Base-by-base conservation (phyloP, 2,888 invertebrate species). In the Cyclophora albipunctata region DNA sequence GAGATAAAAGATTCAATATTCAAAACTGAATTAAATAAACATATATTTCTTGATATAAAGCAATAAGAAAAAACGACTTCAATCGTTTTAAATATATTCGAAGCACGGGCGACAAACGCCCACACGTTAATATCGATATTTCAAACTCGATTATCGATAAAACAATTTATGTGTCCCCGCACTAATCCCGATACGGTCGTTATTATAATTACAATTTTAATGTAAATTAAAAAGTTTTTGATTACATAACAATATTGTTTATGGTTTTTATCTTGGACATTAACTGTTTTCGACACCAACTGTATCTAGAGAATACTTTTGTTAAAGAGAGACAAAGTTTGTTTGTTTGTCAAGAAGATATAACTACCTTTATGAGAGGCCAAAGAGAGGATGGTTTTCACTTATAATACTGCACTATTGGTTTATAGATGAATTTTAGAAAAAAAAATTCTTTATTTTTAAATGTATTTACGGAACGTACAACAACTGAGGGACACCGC, bases 111-210 rank as follows among this genome's bases (percentile, higher is more conserved):
- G 34, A 42, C 50, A 52, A 53, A 45, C 64, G 53, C 71, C 71
- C 53, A 68, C 67, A 55, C 60, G 43, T 41, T 48, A 44, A 45
- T 54, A 52, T 56, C 51, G 52, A 53, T 50, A 54, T 49, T 48
- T 52, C 50, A 48, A 51, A 48, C 50, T 52, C 51, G 53, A 54
- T 50, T 51, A 55, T 59, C 64, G 68, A 72, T 68, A 63, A 62
- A 69, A 66, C 60, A 58, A 73, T 72, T 74, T 70, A 71, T 65
- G 50, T 47, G 49, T 63, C 60, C 47, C 63, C 53, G 48, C 50
- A 54, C 53, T 54, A 52, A 52, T 54, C 53, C 43, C 54, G 51
- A 48, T 43, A 40, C 44, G 42, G 43, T 35, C 55, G 62, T 67
- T 62, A 63, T 52, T 58, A 64, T 69, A 51, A 54, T 51, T 51